Evolutionary conservation across 2,797 vertebrate genomes (phyloP).

Genomic region (Gymnoscopelus microlampas): DNA sequence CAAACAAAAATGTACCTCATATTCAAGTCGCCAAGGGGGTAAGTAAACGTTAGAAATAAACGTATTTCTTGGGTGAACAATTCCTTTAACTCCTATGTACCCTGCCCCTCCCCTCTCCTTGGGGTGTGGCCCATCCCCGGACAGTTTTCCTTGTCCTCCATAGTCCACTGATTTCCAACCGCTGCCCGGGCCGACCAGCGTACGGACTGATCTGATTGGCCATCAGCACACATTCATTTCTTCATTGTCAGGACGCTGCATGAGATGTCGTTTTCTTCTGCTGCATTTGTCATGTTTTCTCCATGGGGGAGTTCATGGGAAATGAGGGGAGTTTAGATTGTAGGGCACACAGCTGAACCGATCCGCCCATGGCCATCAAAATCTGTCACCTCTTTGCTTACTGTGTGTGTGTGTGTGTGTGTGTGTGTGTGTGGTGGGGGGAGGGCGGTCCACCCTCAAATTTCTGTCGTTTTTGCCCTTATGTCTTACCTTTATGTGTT

Average conservation of each 20-base stretch:
- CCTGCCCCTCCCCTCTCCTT: neutral
- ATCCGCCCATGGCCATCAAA: slow-evolving; percentile 41
- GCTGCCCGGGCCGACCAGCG: slow-evolving; percentile 61
- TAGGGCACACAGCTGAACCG: slow-evolving; percentile 51
- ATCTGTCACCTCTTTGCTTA: slow-evolving; percentile 27
- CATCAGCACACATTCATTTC: slow-evolving; percentile 75
- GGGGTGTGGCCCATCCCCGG: slow-evolving; percentile 60
- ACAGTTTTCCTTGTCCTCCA: slow-evolving; percentile 48
- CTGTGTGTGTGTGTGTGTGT: neutral
- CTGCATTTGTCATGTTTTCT: slow-evolving; percentile 65
- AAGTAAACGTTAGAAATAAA: too few species aligned
- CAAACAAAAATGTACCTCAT: too few species aligned
- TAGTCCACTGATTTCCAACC: slow-evolving; percentile 52
- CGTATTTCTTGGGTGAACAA: too few species aligned
- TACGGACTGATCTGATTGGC: slow-evolving; percentile 76
- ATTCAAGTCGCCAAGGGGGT: too few species aligned
- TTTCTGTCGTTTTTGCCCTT: slow-evolving; percentile 36
- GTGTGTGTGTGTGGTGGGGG: too few species aligned
- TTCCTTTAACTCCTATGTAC: too few species aligned
- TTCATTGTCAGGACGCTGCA: slow-evolving; percentile 70
- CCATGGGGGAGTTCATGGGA: slow-evolving; percentile 41
- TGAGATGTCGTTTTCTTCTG: slow-evolving; percentile 68
- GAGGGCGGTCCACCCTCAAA: neutral
- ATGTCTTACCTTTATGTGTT: slow-evolving; percentile 19
- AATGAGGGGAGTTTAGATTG: slow-evolving; percentile 65